Evolutionary conservation across 2,113 vertebrate genomes (phyloP), one percentile per base, ranked within the genome.

Genomic region (Vidua macroura): DNA sequence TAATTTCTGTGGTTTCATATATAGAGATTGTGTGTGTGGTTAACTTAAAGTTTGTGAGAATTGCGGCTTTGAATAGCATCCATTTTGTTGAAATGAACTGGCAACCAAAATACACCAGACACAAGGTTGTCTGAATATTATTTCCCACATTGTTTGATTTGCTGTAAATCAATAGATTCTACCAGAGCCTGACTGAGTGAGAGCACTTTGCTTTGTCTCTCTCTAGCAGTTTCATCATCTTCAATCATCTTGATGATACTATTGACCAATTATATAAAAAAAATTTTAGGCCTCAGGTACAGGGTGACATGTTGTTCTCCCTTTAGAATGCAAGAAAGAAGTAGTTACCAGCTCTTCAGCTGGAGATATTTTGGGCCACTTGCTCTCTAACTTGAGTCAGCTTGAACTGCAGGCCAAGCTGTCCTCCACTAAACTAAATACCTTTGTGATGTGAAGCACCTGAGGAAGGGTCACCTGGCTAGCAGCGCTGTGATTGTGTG

Each of bases 301-400:
- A 4, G 51, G 15, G 6, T 67, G 39, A 48, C 0, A 1, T 37
- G 9, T 30, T 0, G 0, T 63, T 88, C 43, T 70, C n/a, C 35
- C 39, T 83, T 90, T 51, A 70, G 53, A 88, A 81, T 18, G 13
- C 23, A 83, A 72, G 39, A 48, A 78, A 37, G 55, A 60, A 41
- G 46, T 39, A 44, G 35, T 56, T 69, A 20, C 43, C 6, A 24
- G 44, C 51, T 58, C 10, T 89, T 94, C 3, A 3, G 22, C 39
- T 72, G 56, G 48, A 88, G 59, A 41, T 31, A 39, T 77, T 86
- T 58, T 31, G 15, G 58, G 52, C 24, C 55, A 35, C 48, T 39
- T 77, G 33, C 59, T 90, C 1, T 6, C 27, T 70, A 81, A 55
- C 64, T 53, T 70, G 58, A 73, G 41, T 52, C 28, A 63, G 35